Percentiles rank a stretch among this genome's conserved stretches.
These are phyloP conservation scores for Ciona savignyi DNA, from an alignment of 23 tunicate species.

Conservation along the genomic window DNA sequence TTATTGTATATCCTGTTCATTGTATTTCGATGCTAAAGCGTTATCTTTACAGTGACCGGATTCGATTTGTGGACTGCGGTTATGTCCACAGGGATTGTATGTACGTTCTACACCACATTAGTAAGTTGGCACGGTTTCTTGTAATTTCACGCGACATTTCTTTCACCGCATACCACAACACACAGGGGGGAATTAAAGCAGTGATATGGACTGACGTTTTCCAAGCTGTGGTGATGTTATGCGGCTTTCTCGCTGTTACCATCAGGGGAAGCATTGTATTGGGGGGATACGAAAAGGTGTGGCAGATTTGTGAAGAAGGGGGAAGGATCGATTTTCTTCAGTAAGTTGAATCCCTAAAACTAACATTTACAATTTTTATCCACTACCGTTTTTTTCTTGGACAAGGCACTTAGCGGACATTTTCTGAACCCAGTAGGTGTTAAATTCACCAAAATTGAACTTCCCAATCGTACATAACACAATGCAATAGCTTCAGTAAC, in stretches of 20 bases:
- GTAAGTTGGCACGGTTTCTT: constrained; percentile 10
- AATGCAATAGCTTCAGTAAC: too few species aligned
- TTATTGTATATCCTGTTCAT: neutral
- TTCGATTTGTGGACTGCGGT: constrained; percentile 64
- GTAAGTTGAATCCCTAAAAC: constrained; percentile 13
- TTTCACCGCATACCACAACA: neutral
- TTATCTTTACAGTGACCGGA: constrained; percentile 38
- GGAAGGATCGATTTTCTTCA: constrained; percentile 74
- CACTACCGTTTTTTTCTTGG: neutral
- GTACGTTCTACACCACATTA: constrained; percentile 69
- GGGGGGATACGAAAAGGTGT: constrained; percentile 53
- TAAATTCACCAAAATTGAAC: neutral
- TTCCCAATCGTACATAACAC: neutral
- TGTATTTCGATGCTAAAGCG: neutral
- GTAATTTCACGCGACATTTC: neutral
- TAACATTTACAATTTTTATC: neutral
- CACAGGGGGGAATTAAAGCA: constrained; percentile 86
- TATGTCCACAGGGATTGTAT: constrained; percentile 58
- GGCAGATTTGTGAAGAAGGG: constrained; percentile 42
- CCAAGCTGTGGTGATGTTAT: constrained; percentile 58
- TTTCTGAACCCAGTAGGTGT: neutral
- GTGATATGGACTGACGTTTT: constrained; percentile 89
- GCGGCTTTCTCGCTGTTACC: constrained; percentile 47
- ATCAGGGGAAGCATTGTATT: constrained; percentile 36
- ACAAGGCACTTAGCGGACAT: neutral